These are phyloP conservation scores for Heliconius himera DNA, from an alignment of 1,140 invertebrate genomes.

Conservation along the genomic window DNA sequence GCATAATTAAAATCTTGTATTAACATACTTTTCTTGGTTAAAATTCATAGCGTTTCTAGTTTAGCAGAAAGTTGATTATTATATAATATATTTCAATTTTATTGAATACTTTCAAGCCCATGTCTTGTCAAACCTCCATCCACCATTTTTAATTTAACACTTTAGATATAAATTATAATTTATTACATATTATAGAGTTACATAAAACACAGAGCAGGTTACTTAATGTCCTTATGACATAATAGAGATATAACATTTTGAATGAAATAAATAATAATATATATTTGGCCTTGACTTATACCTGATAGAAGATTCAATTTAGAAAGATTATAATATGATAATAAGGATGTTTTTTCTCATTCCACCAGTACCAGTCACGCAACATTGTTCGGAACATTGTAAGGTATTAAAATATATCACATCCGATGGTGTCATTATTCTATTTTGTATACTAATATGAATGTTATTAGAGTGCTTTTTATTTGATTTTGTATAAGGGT, in stretches of 20 bases:
- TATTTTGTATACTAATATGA: slow-evolving; percentile 24
- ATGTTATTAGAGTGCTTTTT: slow-evolving; percentile 30
- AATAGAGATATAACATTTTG: neutral
- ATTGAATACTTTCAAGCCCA: neutral
- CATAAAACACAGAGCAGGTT: neutral
- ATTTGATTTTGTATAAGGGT: slow-evolving; percentile 34
- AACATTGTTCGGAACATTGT: slow-evolving; percentile 50
- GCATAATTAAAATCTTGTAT: neutral
- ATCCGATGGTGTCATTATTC: slow-evolving; percentile 45
- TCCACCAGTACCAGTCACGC: slow-evolving; percentile 50
- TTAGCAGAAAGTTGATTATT: slow-evolving; percentile 5
- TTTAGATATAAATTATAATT: neutral
- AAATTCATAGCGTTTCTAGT: neutral
- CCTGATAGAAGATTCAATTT: neutral
- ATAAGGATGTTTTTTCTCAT: neutral
- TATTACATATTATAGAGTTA: neutral
- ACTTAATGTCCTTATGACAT: neutral
- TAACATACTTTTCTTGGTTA: neutral
- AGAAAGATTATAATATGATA: neutral
- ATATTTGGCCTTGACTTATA: slow-evolving; percentile 4
- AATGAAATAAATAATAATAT: neutral
- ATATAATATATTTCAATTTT: slow-evolving; percentile 4
- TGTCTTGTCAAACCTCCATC: neutral
- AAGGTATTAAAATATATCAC: slow-evolving; percentile 51
- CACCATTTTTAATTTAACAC: neutral